Evolutionary conservation across 2,797 vertebrate species (phyloP).

Genomic region (Echeneis naucrates): DNA sequence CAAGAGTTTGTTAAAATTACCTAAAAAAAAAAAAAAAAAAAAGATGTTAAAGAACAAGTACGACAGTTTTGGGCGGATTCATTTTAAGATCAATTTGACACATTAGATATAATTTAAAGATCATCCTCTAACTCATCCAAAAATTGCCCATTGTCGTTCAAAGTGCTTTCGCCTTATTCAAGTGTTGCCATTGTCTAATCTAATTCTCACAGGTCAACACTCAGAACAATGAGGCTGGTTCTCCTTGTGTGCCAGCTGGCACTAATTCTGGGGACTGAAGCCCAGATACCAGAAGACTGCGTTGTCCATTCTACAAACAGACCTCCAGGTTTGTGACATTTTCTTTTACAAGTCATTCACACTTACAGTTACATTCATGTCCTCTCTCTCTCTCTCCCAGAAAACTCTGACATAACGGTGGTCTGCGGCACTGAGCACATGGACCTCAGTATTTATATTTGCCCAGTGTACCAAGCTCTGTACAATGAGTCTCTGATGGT

Average conservation of each 20-base stretch:
- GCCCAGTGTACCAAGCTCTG: constrained; percentile 79
- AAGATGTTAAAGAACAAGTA: too few relatives aligned
- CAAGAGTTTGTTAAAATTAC: neutral
- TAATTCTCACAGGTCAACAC: constrained; percentile 48
- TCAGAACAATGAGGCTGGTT: constrained; percentile 70
- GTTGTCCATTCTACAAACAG: constrained; percentile 34
- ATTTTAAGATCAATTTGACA: neutral
- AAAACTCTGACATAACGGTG: constrained; percentile 77
- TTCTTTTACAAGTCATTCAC: neutral
- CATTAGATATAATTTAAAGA: neutral
- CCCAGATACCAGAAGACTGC: constrained; percentile 54
- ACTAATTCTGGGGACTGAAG: constrained; percentile 69
- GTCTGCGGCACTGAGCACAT: constrained; percentile 76
- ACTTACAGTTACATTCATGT: neutral
- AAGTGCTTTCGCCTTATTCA: constrained; percentile 16
- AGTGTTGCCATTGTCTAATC: constrained; percentile 16
- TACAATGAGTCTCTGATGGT: constrained; percentile 83
- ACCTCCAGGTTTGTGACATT: constrained; percentile 71
- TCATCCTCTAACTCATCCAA: neutral
- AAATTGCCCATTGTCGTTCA: neutral
- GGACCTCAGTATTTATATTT: constrained; percentile 77
- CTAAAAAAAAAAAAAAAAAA: too few relatives aligned
- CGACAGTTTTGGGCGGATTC: neutral
- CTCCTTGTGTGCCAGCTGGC: constrained; percentile 71
- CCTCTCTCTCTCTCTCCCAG: constrained; percentile 56